phyloP scores from a whole-genome alignment of 2,888 invertebrate genomes.

The Melikaiella ostensackeni region DNA sequence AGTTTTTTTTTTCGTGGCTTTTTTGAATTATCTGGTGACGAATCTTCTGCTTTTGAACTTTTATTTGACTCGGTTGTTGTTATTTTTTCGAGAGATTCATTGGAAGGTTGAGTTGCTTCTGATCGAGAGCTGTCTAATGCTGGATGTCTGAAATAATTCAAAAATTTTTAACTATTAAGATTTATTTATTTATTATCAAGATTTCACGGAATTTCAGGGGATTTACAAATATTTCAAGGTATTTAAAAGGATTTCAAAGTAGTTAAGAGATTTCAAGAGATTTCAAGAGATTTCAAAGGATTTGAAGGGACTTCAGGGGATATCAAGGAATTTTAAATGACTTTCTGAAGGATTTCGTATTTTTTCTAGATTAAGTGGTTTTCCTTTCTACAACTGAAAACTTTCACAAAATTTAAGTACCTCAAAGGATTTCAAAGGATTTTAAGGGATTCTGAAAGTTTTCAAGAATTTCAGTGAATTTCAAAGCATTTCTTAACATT shows the following conservation, averaged over 20 bases:
- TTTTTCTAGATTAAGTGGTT: too few relatives aligned
- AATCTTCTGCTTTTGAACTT: constrained; percentile 36
- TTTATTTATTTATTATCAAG: too few relatives aligned
- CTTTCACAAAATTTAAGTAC: too few relatives aligned
- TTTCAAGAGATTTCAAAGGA: too few relatives aligned
- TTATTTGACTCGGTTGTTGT: constrained; percentile 49
- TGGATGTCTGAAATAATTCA: constrained; percentile 47
- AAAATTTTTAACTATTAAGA: constrained; percentile 33
- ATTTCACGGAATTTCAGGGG: too few relatives aligned
- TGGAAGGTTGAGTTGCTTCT: constrained; percentile 41
- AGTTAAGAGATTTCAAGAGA: too few relatives aligned
- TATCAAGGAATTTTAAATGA: not conserved
- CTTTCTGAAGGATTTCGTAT: not conserved
- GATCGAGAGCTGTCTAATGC: not conserved
- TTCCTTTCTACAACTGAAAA: too few relatives aligned
- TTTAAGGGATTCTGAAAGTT: not conserved
- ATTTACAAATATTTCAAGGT: too few relatives aligned
- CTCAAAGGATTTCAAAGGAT: too few relatives aligned
- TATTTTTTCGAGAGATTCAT: constrained; percentile 36
- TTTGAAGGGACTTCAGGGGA: too few relatives aligned
- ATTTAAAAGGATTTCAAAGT: too few relatives aligned
- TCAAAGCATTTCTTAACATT: too few relatives aligned
- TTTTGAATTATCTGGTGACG: constrained; percentile 36
- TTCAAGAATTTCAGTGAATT: not conserved
- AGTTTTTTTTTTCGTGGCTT: constrained; percentile 59